Percentiles rank a stretch among this genome's conserved stretches.
Conservation (phyloP, 1,140 invertebrate species). For the Matsumurasca onukii region DNA sequence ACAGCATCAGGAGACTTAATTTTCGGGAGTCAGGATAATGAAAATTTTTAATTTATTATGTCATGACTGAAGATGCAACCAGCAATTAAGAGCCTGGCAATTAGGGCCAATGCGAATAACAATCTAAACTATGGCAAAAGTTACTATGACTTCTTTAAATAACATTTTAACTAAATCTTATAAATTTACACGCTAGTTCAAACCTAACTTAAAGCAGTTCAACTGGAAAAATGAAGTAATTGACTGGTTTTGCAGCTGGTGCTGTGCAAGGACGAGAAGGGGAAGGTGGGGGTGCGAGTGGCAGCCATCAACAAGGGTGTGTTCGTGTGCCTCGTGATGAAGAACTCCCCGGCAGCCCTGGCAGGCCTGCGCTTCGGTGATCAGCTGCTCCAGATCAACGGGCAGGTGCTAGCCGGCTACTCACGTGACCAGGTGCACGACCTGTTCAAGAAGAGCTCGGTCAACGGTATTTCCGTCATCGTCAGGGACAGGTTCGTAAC, state of each 20-base stretch:
- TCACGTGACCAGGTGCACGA: conserved; percentile 83
- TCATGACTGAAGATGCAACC: too few species aligned
- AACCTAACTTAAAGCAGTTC: too few species aligned
- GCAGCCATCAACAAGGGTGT: conserved; percentile 84
- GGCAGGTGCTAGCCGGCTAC: conserved; percentile 79
- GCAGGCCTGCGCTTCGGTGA: conserved; percentile 89
- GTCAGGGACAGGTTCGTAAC: conserved; percentile 86
- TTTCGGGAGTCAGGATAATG: too few species aligned
- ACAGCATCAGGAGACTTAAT: too few species aligned
- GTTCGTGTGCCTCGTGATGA: conserved; percentile 84
- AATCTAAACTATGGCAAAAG: too few species aligned
- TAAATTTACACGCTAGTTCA: too few species aligned
- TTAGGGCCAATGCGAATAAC: too few species aligned
- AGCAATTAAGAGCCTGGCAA: too few species aligned
- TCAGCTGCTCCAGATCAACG: conserved; percentile 90
- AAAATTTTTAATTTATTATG: too few species aligned
- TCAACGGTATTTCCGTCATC: conserved; percentile 76
- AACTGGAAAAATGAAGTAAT: too few species aligned
- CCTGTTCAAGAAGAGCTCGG: conserved; percentile 68
- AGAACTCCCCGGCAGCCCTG: conserved; percentile 79
- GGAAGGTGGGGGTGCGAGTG: conserved; percentile 82
- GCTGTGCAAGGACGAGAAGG: conserved; percentile 81
- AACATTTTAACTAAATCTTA: too few species aligned
- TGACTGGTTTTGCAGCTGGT: conserved; percentile 59
- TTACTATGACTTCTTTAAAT: too few species aligned